phyloP scores from a whole-genome alignment of 2,113 vertebrate species.

The Gymnobelideus leadbeateri region DNA sequence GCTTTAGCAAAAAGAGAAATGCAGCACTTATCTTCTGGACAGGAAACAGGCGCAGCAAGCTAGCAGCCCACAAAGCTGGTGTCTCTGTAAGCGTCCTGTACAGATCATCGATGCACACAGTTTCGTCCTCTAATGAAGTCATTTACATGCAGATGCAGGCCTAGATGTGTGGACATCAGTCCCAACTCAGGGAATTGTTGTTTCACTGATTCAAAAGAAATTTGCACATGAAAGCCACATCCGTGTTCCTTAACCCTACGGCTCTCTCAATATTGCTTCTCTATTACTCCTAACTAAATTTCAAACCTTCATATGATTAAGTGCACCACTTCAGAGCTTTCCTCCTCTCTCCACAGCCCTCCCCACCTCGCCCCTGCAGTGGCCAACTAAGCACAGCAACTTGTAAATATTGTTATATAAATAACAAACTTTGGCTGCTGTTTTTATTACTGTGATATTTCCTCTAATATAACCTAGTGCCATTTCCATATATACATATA shows the following conservation, averaged over 20 bases:
- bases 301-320: slow-evolving; percentile 74
- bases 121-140: slow-evolving; percentile 83
- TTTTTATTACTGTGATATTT: not conserved
- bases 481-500: slow-evolving; percentile 2
- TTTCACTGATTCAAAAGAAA: slow-evolving; percentile 87
- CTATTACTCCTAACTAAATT: slow-evolving; percentile 78
- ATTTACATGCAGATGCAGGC: slow-evolving; percentile 85
- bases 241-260: slow-evolving; percentile 81
- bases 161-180: slow-evolving; percentile 80
- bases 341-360: slow-evolving; percentile 58
- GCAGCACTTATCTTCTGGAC: slow-evolving; percentile 78
- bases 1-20: slow-evolving; percentile 77
- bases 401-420: not conserved
- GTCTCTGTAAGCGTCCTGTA: slow-evolving; percentile 77
- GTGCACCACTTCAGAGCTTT: slow-evolving; percentile 67
- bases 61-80: slow-evolving; percentile 78
- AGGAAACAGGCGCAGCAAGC: slow-evolving; percentile 81
- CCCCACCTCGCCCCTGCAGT: not conserved
- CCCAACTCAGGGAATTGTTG: slow-evolving; percentile 83
- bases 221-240: slow-evolving; percentile 86
- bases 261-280: slow-evolving; percentile 76
- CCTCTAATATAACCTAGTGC: slow-evolving; percentile 10
- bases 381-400: slow-evolving; percentile 62
- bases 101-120: slow-evolving; percentile 75
- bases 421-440: slow-evolving; percentile 47